These are phyloP conservation scores for Oligia strigilis DNA, from an alignment of 2,888 invertebrate species.

Conservation along the genomic window DNA sequence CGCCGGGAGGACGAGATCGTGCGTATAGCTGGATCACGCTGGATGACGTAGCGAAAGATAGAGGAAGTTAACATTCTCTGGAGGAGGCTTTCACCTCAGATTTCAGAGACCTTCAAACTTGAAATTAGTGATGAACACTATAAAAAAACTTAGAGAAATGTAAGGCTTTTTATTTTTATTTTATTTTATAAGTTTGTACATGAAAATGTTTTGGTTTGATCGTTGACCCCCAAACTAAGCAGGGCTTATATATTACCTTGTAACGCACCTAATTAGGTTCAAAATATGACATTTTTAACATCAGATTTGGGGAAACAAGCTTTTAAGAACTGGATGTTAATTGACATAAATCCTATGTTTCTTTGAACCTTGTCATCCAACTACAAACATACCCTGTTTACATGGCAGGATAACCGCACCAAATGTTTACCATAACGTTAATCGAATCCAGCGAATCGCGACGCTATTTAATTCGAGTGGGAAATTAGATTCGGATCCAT, in stretches of 20 bases:
- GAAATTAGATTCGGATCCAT: constrained; percentile 84
- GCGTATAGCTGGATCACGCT: no score
- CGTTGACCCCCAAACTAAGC: neutral
- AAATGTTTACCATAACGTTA: constrained; percentile 77
- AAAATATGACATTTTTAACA: neutral
- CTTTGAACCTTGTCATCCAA: constrained; percentile 24
- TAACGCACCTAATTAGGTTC: neutral
- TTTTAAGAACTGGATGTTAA: neutral
- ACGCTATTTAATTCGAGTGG: constrained; percentile 81
- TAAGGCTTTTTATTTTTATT: no score
- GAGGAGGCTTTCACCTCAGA: no score
- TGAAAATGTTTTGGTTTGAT: neutral
- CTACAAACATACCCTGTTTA: constrained; percentile 60
- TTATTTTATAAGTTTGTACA: no score
- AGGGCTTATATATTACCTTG: neutral
- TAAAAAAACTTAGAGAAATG: no score
- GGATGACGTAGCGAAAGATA: no score
- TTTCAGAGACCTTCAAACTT: no score
- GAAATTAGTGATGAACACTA: no score
- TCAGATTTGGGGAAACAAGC: neutral
- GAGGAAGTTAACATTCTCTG: no score
- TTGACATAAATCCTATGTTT: constrained; percentile 16
- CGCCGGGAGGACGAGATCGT: no score
- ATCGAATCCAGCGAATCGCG: constrained; percentile 80
- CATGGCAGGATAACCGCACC: constrained; percentile 67